Base-by-base conservation (phyloP, 2,888 invertebrate genomes). In the Drosophila neonasuta region DNA sequence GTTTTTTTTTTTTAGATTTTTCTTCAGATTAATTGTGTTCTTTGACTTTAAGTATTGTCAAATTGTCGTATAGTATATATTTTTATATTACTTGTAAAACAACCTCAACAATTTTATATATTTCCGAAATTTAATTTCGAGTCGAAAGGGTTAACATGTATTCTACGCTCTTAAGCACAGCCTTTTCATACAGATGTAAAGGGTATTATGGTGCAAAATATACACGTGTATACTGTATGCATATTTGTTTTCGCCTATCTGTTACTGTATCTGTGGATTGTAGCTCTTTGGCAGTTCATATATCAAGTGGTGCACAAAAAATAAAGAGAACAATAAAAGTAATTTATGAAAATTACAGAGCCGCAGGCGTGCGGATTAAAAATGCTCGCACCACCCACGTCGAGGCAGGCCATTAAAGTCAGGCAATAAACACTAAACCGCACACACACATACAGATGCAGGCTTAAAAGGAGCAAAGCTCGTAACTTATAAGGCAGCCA, bases 301-400 rank as follows among this genome's bases (percentile, higher is more conserved):
- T 78, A 86, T 87, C 86, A 85, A 73, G 66, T 69, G 49, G 11
- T 36, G 49, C 42, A 56, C 42, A 56, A 44, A 48, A 66, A 68
- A 61, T 48, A 44, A 49, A 61, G 59, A 50, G 70, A 74, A 79
- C 79, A 83, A 88, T 89, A 87, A 87, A 89, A 85, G 86, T 88
- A 83, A 88, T 89, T 89, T 88, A 89, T 89, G 87, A 89, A 89
- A 89, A 89, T 83, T 87, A 79, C 83, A 78, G 79, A 83, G 83
- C 86, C 87, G 67, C 88, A 87, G 79, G 83, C 80, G 74, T 78
- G 77, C 78, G 86, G 82, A 87, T 84, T 83, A 80, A 85, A 83
- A 81, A 78, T 71, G 73, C 81, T 54, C 65, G 69, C 64, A 60
- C 68, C 32, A 24, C 15, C 29, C 36, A 17, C 29, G 10, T 13